Evolutionary conservation across 2,888 invertebrate species (phyloP), one percentile per base, ranked within the genome.

Genomic region (Drepanosiphum platanoidis): DNA sequence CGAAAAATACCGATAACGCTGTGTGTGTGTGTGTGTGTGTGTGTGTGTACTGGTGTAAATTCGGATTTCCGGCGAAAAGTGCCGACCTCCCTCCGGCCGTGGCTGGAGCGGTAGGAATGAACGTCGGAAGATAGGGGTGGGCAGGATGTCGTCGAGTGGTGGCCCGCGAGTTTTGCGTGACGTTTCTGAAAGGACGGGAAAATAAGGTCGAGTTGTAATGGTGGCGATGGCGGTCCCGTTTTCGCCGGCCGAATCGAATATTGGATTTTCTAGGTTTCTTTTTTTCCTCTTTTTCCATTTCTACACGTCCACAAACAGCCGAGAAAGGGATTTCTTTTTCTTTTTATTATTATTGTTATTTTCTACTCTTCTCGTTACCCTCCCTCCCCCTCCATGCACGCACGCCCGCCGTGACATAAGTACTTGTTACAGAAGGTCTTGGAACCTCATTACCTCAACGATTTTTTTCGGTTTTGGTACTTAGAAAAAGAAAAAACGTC

Each of bases 1-100:
- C 66, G n/a, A 66, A 46, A 72, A 79, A 42, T 66, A 32, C 66
- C 78, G 66, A 79, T 66, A 66, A n/a, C n/a, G 66, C 32, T 22
- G 4, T 22, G 3, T 18, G 52, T 3, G 52, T 22, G 52, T 52
- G 22, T 52, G 22, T 2, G 4, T 22, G 3, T 22, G 22, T 42
- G 22, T 3, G 61, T 36, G 11, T 9, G 27, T 9, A n/a, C 15
- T 11, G 64, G 46, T 46, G 68, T 52, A 52, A n/a, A 32, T 78
- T 78, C 64, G 77, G 64, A 64, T 78, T 78, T 64, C 61, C 39
- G 27, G 36, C 18, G 39, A 61, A 27, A 61, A 61, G 4, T 8
- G n/a, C n/a, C n/a, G 74, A 75, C 27, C 36, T 75, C 34, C 8
- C 58, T 36, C 68, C 34, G 34, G 5, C 13, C 46, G 46, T 11